Evolutionary conservation across 2,113 vertebrate genomes (phyloP).

Genomic region (Malaclemys terrapin): DNA sequence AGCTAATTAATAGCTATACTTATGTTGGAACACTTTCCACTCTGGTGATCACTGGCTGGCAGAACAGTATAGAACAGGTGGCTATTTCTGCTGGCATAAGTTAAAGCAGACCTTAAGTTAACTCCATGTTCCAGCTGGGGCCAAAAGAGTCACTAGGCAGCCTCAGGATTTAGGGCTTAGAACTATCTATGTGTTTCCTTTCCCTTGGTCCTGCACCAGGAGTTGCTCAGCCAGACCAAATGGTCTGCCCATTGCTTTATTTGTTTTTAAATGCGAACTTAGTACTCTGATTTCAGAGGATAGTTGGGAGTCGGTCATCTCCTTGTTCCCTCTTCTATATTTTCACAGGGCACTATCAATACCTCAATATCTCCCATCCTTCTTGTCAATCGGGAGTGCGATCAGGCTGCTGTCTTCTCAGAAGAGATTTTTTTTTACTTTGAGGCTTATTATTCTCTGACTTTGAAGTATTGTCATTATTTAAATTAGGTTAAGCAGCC

Average conservation of each 20-base stretch:
- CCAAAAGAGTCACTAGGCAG: not conserved
- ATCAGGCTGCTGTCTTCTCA: not conserved
- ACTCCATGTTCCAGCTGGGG: not conserved
- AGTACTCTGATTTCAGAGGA: not conserved
- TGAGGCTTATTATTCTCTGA: not conserved
- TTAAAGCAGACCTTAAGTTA: not conserved
- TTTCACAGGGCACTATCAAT: not conserved
- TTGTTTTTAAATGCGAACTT: not conserved
- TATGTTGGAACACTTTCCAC: not conserved
- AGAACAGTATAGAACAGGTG: not conserved
- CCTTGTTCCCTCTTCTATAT: not conserved
- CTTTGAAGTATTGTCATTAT: not conserved
- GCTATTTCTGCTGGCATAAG: not conserved
- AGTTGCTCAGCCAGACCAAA: not conserved
- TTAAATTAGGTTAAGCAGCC: not conserved
- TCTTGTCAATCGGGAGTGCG: not conserved
- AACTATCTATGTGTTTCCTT: not conserved
- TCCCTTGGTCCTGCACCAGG: not conserved
- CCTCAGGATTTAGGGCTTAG: not conserved
- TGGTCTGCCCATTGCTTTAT: not conserved
- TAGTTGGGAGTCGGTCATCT: not conserved
- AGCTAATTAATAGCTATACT: not conserved
- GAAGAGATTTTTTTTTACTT: no score
- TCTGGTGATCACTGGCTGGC: not conserved
- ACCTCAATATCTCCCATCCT: not conserved